A percentile compares a stretch with the other conserved stretches of the same genome.
These are phyloP conservation scores for Listronotus oregonensis DNA, from an alignment of 1,140 invertebrate species.

Conservation along the genomic window DNA sequence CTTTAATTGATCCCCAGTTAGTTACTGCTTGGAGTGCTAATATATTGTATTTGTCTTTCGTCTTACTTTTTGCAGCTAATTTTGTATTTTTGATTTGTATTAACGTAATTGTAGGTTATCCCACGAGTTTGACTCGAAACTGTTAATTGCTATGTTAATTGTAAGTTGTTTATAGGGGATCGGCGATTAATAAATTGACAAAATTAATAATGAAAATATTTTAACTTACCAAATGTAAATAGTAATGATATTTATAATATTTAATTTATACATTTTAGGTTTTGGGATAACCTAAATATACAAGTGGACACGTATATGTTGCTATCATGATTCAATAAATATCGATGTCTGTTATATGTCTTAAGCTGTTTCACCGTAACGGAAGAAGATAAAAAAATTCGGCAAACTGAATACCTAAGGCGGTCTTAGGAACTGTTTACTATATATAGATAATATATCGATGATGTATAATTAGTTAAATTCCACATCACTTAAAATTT, in stretches of 20 bases:
- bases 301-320: neutral
- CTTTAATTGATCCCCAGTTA: constrained; percentile 35
- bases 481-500: no score
- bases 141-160: constrained; percentile 7
- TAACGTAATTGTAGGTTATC: constrained; percentile 16
- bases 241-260: neutral
- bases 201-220: no score
- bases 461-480: no score
- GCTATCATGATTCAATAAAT: neutral
- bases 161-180: constrained; percentile 6
- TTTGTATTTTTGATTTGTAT: constrained; percentile 16
- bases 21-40: constrained; percentile 57
- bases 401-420: no score
- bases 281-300: constrained; percentile 12
- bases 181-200: neutral
- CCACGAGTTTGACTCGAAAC: constrained; percentile 16
- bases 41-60: constrained; percentile 49
- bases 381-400: no score
- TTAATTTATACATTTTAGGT: neutral
- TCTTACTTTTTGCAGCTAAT: constrained; percentile 39
- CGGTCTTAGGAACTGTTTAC: no score
- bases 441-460: no score
- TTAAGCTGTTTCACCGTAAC: neutral
- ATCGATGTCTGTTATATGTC: neutral
- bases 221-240: no score